Evolutionary conservation across 2,113 vertebrate species (phyloP).

Genomic region (Athene noctua): DNA sequence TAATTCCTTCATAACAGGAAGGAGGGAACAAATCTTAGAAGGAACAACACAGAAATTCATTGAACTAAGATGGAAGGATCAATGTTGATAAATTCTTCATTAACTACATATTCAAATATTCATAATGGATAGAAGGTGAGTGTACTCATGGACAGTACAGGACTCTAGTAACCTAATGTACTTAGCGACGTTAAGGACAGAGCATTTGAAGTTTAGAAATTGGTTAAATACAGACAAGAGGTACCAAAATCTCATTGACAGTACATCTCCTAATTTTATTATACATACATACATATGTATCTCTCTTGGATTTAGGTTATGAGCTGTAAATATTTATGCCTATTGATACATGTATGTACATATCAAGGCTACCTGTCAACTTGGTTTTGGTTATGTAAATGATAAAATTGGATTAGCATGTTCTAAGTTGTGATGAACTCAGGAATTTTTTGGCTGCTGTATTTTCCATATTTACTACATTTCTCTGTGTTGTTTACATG

Average conservation of each 20-base stretch:
- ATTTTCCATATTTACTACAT: background rate
- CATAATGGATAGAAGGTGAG: background rate
- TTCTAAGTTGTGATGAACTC: background rate
- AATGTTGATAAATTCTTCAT: constrained; percentile 10
- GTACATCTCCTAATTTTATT: background rate
- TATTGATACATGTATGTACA: background rate
- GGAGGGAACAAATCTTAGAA: background rate
- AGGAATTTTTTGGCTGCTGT: background rate
- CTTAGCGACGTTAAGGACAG: background rate
- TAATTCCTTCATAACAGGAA: background rate
- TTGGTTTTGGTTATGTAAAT: background rate
- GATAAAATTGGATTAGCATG: background rate
- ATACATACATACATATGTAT: background rate
- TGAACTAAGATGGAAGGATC: background rate
- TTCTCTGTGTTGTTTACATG: background rate
- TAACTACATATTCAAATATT: background rate
- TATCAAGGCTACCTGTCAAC: background rate
- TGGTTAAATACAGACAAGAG: background rate
- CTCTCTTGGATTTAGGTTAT: background rate
- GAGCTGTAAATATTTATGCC: background rate
- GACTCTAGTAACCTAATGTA: background rate
- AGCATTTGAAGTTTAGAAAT: background rate
- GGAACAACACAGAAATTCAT: background rate
- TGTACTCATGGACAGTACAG: background rate
- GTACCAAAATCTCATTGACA: background rate